A percentile compares a stretch with the other conserved stretches of the same genome.
Conservation (phyloP, 1,140 invertebrate species). For the Leptinotarsa texana region DNA sequence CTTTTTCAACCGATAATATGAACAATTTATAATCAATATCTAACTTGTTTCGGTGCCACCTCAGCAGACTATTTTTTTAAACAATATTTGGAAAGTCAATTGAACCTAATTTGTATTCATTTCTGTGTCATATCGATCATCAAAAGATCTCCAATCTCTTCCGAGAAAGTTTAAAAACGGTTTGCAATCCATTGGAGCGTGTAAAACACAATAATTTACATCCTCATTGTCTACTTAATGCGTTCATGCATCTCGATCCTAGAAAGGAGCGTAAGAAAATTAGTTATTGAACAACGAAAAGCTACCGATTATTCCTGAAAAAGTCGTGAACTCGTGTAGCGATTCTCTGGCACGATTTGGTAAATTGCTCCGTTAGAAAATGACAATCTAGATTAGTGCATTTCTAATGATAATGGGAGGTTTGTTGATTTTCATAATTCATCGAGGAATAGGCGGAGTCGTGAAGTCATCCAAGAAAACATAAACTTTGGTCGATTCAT, state of each 20-base stretch:
- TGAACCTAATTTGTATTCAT: background rate
- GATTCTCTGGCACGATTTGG: background rate
- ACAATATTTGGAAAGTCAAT: too few relatives aligned
- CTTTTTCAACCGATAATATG: too few relatives aligned
- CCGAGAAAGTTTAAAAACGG: background rate
- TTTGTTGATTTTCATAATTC: too few relatives aligned
- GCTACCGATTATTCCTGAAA: slow-evolving; percentile 6
- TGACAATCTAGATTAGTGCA: background rate
- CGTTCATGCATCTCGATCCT: background rate
- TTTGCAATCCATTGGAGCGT: background rate
- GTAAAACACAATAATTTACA: slow-evolving; percentile 1
- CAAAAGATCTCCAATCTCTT: background rate
- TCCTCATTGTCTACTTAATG: background rate
- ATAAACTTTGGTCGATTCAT: too few relatives aligned
- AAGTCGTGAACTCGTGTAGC: slow-evolving; percentile 11
- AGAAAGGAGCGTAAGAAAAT: slow-evolving; percentile 11
- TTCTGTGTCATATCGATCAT: background rate
- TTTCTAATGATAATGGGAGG: too few relatives aligned
- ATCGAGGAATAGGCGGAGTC: too few relatives aligned
- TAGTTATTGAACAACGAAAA: slow-evolving; percentile 15
- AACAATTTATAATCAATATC: too few relatives aligned
- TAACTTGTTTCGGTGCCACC: too few relatives aligned
- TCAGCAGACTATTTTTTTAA: too few relatives aligned
- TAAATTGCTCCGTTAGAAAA: slow-evolving; percentile 13
- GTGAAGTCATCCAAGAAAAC: too few relatives aligned